phyloP scores from a whole-genome alignment of 2,797 vertebrate species.

The Gymnopithys bicolor region DNA sequence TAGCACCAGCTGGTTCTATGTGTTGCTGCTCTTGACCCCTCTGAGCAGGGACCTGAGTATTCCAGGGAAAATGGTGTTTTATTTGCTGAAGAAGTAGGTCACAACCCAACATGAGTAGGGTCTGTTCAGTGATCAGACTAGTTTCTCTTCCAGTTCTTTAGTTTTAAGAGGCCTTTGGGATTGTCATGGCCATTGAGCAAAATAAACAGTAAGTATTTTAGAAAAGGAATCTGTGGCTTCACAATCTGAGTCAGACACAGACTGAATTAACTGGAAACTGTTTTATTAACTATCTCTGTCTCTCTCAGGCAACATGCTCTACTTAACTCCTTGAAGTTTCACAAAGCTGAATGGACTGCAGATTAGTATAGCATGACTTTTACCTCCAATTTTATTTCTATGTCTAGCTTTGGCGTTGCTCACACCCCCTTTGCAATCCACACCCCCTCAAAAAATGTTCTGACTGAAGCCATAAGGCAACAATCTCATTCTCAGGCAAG shows the following conservation, averaged over 20 bases:
- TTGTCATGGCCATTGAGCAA: not conserved
- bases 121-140: not conserved
- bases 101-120: not conserved
- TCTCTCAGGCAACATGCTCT: not conserved
- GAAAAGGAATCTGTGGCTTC: not conserved
- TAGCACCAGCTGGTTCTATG: not conserved
- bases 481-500: constrained; percentile 49
- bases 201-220: not conserved
- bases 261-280: not conserved
- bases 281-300: not conserved
- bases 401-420: constrained; percentile 29
- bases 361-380: constrained; percentile 45
- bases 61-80: not conserved
- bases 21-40: not conserved
- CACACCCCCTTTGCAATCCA: not conserved
- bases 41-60: not conserved
- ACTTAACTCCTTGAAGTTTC: not conserved
- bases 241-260: not conserved
- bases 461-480: constrained; percentile 70
- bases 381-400: constrained; percentile 30
- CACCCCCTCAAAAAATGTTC: constrained; percentile 66
- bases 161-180: not conserved
- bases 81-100: not conserved
- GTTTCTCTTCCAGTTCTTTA: not conserved
- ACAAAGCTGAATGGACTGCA: constrained; percentile 23